phyloP scores from a whole-genome alignment of 1,140 invertebrate species.

The Drosophila melanica region DNA sequence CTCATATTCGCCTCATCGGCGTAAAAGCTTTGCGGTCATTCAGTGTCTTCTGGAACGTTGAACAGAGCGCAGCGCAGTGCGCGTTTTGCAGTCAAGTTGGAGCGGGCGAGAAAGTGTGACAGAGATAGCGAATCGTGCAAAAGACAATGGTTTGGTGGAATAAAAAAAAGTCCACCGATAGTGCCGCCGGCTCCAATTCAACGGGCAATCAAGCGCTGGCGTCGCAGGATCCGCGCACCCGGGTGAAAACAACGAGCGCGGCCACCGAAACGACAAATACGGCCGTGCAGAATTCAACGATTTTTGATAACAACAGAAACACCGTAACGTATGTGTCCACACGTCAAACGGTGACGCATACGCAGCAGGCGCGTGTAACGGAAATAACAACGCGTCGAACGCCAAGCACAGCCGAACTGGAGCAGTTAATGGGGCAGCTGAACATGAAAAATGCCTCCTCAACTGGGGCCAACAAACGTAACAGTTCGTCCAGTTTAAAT shows the following conservation, averaged over 20 bases:
- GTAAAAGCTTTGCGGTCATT: conserved; percentile 21
- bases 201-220: conserved; percentile 48
- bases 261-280: conserved; percentile 73
- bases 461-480: conserved; percentile 14
- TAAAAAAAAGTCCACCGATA: conserved; percentile 63
- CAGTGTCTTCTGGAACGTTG: conserved; percentile 11
- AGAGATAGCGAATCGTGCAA: neutral
- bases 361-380: conserved; percentile 63
- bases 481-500: conserved; percentile 46
- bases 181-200: conserved; percentile 6
- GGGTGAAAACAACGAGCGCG: conserved; percentile 71
- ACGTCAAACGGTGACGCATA: conserved; percentile 76
- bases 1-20: conserved; percentile 6
- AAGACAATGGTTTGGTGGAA: conserved; percentile 57
- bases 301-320: conserved; percentile 67
- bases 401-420: conserved; percentile 65
- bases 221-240: conserved; percentile 70
- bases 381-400: conserved; percentile 68
- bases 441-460: too few species aligned
- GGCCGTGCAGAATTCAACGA: conserved; percentile 73
- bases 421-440: conserved; percentile 54
- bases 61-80: conserved; percentile 6
- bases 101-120: neutral
- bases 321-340: conserved; percentile 69
- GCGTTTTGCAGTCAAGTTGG: neutral